Evolutionary conservation across 1,140 invertebrate genomes (phyloP), one percentile per base, ranked within the genome.

Genomic region (Rhysida immarginata): DNA sequence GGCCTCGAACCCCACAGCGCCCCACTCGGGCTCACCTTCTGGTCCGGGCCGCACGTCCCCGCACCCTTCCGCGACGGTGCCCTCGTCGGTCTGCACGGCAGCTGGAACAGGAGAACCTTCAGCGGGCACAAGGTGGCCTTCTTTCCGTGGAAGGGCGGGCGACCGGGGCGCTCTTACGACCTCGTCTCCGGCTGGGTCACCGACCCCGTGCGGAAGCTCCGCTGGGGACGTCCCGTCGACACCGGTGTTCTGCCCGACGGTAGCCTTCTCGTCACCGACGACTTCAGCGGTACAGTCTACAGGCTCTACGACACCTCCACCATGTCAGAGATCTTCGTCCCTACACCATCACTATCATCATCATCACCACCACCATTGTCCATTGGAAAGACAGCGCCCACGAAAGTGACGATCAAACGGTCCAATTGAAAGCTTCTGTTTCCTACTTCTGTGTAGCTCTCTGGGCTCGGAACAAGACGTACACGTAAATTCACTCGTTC

Each of bases 201-300:
- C 2, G 51, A 42, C 23, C 8, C 26, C 3, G 14, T 3, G 13
- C 21, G 8, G 8, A 21, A 26, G 13, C 8, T 8, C 8, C 51
- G 51, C 16, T 53, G 51, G 51, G 51, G 51, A 35, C 26, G 51
- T 5, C 51, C 51, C 2, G 51, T 53, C 23, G 51, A 53, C 20
- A 41, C 51, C 5, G 23, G 2, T 16, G 26, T 41, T 18, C 16
- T 41, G 11, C 26, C 16, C 5, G 29, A 53, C 41, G 51, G 51
- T 13, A 41, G 51, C 14, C 8, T 53, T 5, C 23, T 35, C 2
- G 41, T 53, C 16, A 35, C 51, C 2, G 51, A 53, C 20, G 51
- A 41, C 18, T 35, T 5, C 26, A 53, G 16, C 21, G 51, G 51
- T 2, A 42, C 26, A 5, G 24, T 53, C 23, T 53, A 53, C 41